phyloP scores from a whole-genome alignment of 2,888 invertebrate species.

The Furcula furcula region DNA sequence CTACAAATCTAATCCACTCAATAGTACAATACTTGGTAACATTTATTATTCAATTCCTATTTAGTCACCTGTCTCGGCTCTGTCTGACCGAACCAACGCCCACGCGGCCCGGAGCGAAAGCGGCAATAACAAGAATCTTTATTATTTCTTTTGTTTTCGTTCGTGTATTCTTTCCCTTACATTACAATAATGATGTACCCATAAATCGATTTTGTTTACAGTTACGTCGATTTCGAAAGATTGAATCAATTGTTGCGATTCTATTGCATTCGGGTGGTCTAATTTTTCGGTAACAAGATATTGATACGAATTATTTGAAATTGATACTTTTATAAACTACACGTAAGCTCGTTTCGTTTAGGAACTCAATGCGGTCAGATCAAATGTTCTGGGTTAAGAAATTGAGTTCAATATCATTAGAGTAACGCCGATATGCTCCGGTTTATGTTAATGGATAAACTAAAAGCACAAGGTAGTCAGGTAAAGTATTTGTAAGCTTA shows the following conservation, averaged over 20 bases:
- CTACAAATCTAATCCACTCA: background rate
- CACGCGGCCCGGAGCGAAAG: conserved; percentile 42
- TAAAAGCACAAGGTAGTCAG: too few relatives aligned
- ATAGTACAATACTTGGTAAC: conserved; percentile 18
- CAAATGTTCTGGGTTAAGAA: too few relatives aligned
- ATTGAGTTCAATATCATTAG: too few relatives aligned
- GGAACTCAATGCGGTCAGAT: background rate
- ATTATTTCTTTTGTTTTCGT: conserved; percentile 43
- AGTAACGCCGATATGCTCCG: too few relatives aligned
- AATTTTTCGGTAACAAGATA: conserved; percentile 8
- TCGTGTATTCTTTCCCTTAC: conserved; percentile 34
- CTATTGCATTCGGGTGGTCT: conserved; percentile 25
- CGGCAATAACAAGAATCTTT: conserved; percentile 39
- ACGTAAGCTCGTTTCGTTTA: conserved; percentile 3
- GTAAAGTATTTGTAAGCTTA: too few relatives aligned
- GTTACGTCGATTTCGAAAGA: conserved; percentile 46
- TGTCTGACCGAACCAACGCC: conserved; percentile 58
- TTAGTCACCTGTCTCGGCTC: conserved; percentile 67
- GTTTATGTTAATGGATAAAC: too few relatives aligned
- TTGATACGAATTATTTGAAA: conserved; percentile 16
- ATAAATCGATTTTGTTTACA: conserved; percentile 42
- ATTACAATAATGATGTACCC: conserved; percentile 20
- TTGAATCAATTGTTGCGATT: conserved; percentile 40
- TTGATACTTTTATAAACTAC: conserved; percentile 14
- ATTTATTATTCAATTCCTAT: conserved; percentile 34